Conservation (phyloP, 2,797 vertebrate species). For the Gallinago solitaria region DNA sequence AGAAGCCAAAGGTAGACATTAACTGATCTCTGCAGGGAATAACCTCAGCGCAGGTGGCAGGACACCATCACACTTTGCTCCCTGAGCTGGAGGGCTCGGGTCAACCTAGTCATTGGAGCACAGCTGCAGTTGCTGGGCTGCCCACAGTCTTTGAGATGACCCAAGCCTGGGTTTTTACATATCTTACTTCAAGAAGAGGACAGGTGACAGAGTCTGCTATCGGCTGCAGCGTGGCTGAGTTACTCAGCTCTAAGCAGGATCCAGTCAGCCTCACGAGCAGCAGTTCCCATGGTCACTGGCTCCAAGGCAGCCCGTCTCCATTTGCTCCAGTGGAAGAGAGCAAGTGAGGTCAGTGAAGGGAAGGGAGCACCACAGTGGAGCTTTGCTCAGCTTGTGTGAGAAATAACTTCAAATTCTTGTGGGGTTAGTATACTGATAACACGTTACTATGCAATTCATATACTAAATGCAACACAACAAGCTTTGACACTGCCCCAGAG, state of each 20-base stretch:
- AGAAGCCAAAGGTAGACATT: background rate
- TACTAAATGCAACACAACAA: background rate
- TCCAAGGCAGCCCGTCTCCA: background rate
- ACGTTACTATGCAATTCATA: background rate
- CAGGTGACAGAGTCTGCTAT: background rate
- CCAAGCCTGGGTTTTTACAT: background rate
- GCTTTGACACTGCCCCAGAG: accelerated
- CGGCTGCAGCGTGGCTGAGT: background rate
- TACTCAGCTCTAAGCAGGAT: background rate
- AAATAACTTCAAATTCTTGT: background rate
- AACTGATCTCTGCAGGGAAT: background rate
- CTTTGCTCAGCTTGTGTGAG: background rate
- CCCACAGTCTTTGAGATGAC: background rate
- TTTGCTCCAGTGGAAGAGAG: background rate
- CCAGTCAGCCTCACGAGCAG: background rate
- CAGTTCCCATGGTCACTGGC: background rate
- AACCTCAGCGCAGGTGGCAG: background rate
- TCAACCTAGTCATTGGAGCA: background rate
- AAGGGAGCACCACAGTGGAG: background rate
- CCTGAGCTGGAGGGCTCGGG: background rate
- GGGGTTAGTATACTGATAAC: background rate
- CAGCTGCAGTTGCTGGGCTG: background rate
- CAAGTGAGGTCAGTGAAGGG: background rate
- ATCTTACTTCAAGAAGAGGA: background rate
- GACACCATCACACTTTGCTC: background rate